These are phyloP conservation scores for Scaptomyza tumidula DNA, from an alignment of 2,888 invertebrate species.

Conservation along the genomic window DNA sequence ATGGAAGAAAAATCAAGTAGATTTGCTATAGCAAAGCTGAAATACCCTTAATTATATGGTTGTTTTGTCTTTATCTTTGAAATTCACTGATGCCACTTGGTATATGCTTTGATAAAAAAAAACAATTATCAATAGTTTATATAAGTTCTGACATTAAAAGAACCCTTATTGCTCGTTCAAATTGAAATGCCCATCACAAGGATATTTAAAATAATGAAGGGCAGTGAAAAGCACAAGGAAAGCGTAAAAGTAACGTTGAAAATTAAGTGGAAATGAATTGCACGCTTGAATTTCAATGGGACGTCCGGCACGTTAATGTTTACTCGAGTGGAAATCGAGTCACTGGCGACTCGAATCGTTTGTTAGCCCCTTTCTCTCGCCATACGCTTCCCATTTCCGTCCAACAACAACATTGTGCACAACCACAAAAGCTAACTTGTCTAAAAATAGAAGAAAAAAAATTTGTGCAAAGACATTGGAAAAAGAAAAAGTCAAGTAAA, in stretches of 20 bases:
- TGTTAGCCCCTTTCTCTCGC: not conserved
- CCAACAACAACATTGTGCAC: slow-evolving; percentile 60
- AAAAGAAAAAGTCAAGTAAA: slow-evolving; percentile 24
- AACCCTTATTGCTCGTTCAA: not conserved
- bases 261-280: slow-evolving; percentile 82
- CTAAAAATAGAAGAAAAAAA: slow-evolving; percentile 43
- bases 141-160: not conserved
- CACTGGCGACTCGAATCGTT: slow-evolving; percentile 54
- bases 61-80: not conserved
- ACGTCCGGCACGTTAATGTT: slow-evolving; percentile 80
- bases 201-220: slow-evolving; percentile 10
- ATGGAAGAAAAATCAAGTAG: not conserved
- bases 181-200: not conserved
- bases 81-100: not conserved
- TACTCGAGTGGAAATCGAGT: slow-evolving; percentile 81
- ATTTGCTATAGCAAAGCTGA: not conserved
- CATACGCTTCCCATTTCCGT: slow-evolving; percentile 66
- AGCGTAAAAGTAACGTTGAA: slow-evolving; percentile 64
- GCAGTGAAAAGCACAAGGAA: slow-evolving; percentile 27
- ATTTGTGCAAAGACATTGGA: slow-evolving; percentile 51
- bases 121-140: not conserved
- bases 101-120: not conserved
- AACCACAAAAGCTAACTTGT: slow-evolving; percentile 52
- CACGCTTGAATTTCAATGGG: slow-evolving; percentile 80
- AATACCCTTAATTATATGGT: not conserved